These are phyloP conservation scores for Xestia xanthographa DNA, from an alignment of 2,888 invertebrate species.

Conservation along the genomic window DNA sequence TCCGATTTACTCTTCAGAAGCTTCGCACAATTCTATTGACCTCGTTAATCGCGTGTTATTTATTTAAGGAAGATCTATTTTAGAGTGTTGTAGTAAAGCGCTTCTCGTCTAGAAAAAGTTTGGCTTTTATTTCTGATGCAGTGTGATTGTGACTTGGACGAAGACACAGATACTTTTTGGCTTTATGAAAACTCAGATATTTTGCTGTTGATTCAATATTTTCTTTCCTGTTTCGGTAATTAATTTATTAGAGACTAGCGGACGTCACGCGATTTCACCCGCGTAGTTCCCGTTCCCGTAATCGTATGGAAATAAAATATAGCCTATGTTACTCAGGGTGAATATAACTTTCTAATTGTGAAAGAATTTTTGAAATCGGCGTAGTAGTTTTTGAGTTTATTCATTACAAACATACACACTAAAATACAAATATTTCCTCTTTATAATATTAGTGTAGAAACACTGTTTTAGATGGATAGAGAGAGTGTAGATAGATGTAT, in stretches of 20 bases:
- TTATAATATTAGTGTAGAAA: no score
- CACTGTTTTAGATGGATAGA: no score
- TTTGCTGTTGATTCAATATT: background rate
- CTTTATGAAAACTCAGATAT: background rate
- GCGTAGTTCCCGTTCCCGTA: no score
- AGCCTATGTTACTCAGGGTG: no score
- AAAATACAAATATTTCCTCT: no score
- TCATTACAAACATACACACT: no score
- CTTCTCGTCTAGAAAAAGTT: slow-evolving; percentile 54
- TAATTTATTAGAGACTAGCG: background rate
- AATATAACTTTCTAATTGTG: no score
- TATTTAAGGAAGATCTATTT: slow-evolving; percentile 66
- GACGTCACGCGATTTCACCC: no score
- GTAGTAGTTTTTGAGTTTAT: no score
- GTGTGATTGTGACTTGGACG: slow-evolving; percentile 16
- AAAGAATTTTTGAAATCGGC: no score
- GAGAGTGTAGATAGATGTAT: no score
- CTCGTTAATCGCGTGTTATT: slow-evolving; percentile 64
- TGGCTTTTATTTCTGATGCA: slow-evolving; percentile 32
- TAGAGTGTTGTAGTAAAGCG: slow-evolving; percentile 57
- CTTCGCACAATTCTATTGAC: slow-evolving; percentile 63
- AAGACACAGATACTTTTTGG: background rate
- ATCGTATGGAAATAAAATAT: no score
- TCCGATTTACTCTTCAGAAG: slow-evolving; percentile 46
- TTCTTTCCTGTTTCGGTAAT: background rate